These are phyloP conservation scores for Brachylomia viminalis DNA, from an alignment of 2,888 invertebrate species.

Conservation along the genomic window DNA sequence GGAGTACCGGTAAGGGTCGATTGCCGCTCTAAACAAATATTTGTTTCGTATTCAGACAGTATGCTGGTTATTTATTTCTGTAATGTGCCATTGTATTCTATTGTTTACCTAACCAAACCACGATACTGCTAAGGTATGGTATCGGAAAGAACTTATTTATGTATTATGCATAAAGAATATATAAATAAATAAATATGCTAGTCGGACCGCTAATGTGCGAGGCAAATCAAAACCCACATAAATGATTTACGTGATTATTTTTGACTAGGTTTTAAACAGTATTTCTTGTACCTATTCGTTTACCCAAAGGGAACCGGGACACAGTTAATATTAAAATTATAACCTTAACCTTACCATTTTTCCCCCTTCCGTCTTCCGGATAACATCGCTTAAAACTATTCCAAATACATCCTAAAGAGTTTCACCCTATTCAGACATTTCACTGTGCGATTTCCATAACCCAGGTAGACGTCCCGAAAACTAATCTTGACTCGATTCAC, in stretches of 20 bases:
- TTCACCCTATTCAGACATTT: constrained; percentile 30
- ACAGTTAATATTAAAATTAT: neutral
- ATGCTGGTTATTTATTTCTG: neutral
- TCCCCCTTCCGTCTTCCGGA: neutral
- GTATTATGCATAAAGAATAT: no score
- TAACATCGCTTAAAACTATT: constrained; percentile 16
- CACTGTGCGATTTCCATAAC: constrained; percentile 33
- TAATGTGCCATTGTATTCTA: neutral
- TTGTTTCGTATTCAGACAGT: constrained; percentile 1
- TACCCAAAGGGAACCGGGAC: neutral
- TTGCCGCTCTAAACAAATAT: constrained; percentile 17
- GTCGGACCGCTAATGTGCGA: no score
- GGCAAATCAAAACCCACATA: neutral
- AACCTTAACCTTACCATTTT: neutral
- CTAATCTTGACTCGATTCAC: constrained; percentile 55
- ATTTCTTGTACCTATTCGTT: neutral
- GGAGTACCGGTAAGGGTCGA: neutral
- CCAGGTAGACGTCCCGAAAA: constrained; percentile 53
- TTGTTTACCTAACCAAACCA: neutral
- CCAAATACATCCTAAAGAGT: constrained; percentile 31
- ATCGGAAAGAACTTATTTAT: neutral
- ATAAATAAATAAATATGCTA: no score
- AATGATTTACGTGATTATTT: neutral
- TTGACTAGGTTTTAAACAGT: neutral
- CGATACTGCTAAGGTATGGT: neutral